Evolutionary conservation across 2,888 invertebrate genomes (phyloP).

Genomic region (Rugalucina vietnamica): DNA sequence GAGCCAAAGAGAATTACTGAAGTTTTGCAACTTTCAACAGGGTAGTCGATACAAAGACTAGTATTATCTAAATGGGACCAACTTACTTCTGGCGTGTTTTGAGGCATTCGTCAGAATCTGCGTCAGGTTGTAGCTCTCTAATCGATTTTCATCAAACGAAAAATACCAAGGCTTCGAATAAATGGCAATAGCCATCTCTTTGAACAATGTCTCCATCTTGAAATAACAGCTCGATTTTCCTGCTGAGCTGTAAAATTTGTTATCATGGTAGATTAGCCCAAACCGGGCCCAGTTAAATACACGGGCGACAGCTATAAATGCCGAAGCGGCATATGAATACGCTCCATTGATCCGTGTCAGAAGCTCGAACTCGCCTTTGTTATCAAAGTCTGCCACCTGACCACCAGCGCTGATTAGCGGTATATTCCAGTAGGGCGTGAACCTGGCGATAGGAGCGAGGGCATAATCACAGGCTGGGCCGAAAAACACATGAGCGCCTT

Average conservation of each 20-base stretch:
- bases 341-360: conserved; percentile 86
- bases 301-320: conserved; percentile 66
- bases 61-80: not conserved
- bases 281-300: conserved; percentile 74
- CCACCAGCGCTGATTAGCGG: conserved; percentile 90
- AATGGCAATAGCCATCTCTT: not conserved
- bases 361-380: conserved; percentile 87
- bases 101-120: not conserved
- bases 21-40: too few species aligned
- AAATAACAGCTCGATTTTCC: conserved; percentile 87
- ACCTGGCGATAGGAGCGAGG: conserved; percentile 93
- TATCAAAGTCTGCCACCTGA: conserved; percentile 77
- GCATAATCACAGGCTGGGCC: conserved; percentile 86
- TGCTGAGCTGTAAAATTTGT: conserved; percentile 20
- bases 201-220: conserved; percentile 89
- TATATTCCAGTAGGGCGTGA: conserved; percentile 95
- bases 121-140: not conserved
- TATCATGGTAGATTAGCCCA: conserved; percentile 74
- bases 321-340: conserved; percentile 72
- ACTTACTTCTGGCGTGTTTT: not conserved
- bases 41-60: not conserved
- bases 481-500: conserved; percentile 71
- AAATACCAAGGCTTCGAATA: not conserved
- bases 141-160: conserved; percentile 11
- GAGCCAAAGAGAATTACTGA: not conserved